Evolutionary conservation across 2,113 vertebrate species (phyloP).

Genomic region (human (Homo sapiens)): GRCh38 chr1:211271501-211272000

Average conservation of each 20-base stretch:
- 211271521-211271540: constrained; percentile 70
- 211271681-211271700: constrained; percentile 67
- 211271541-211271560: constrained; percentile 65
- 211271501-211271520: constrained; percentile 53
- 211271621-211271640: constrained; percentile 66
- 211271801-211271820: constrained; percentile 71
- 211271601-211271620: constrained; percentile 61
- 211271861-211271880: constrained; percentile 68
- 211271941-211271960: background rate
- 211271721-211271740: constrained; percentile 69
- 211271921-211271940: constrained; percentile 1
- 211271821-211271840: constrained; percentile 66
- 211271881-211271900: constrained; percentile 56
- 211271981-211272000: constrained; percentile 48
- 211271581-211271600: constrained; percentile 58
- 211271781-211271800: constrained; percentile 69
- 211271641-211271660: constrained; percentile 63
- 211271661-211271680: constrained; percentile 60
- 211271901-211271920: constrained; percentile 50
- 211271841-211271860: constrained; percentile 69
- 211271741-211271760: constrained; percentile 67
- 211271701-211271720: constrained; percentile 66
- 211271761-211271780: constrained; percentile 69
- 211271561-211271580: constrained; percentile 59
- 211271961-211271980: constrained; percentile 36